Conservation (phyloP, 2,888 invertebrate genomes). For the Clanis bilineata region DNA sequence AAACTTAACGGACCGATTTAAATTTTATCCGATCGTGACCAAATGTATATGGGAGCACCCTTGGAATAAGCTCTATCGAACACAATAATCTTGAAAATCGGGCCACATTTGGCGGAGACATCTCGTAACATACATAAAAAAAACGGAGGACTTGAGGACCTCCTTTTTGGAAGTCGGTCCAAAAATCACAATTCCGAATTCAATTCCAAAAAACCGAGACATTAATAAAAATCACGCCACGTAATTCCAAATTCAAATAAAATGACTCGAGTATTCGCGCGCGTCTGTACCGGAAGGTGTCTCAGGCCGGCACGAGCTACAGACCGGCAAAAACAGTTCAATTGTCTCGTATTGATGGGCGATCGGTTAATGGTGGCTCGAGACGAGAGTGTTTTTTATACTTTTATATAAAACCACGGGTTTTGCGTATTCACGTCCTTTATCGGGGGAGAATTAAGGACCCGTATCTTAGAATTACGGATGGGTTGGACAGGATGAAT, state of each 20-base stretch:
- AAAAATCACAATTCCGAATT: neutral
- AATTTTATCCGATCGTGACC: too few relatives aligned
- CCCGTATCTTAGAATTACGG: neutral
- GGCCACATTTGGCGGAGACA: too few relatives aligned
- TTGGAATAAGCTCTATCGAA: too few relatives aligned
- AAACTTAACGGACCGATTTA: too few relatives aligned
- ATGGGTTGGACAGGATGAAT: neutral
- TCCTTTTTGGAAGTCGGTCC: too few relatives aligned
- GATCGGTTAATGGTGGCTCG: conserved; percentile 27
- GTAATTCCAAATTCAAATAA: neutral
- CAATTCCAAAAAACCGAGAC: too few relatives aligned
- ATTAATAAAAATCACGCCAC: neutral
- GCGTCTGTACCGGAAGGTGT: conserved; percentile 60
- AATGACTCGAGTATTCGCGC: neutral
- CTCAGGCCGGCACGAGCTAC: conserved; percentile 60
- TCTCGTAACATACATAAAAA: too few relatives aligned
- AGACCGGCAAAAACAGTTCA: conserved; percentile 46
- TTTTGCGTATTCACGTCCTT: conserved; percentile 10
- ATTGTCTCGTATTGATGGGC: conserved; percentile 53
- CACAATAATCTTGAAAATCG: too few relatives aligned
- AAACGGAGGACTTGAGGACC: too few relatives aligned
- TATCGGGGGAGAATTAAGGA: neutral
- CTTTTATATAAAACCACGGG: conserved; percentile 26
- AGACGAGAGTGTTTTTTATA: conserved; percentile 24
- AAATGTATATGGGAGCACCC: too few relatives aligned